Evolutionary conservation across 2,888 invertebrate species (phyloP).

Genomic region (Habroteleia sp.): DNA sequence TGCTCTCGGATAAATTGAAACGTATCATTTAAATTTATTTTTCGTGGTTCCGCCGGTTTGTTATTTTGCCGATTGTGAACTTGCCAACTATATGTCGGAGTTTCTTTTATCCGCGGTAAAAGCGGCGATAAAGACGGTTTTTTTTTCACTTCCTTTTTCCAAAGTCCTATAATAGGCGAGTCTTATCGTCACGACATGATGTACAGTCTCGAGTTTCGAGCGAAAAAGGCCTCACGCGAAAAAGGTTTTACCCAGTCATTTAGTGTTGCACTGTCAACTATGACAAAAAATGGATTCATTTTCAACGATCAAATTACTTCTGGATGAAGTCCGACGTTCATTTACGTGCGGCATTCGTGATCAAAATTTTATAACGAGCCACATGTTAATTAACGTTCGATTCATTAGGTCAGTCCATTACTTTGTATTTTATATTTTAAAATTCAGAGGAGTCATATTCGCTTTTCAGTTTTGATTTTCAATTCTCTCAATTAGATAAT

Average conservation of each 20-base stretch:
- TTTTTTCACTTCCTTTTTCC: conserved; percentile 72
- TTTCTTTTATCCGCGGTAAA: conserved; percentile 67
- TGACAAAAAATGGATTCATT: conserved; percentile 56
- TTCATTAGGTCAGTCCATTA: conserved; percentile 19
- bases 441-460: not conserved
- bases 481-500: no score
- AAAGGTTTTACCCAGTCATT: no score
- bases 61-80: no score
- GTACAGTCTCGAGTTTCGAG: conserved; percentile 65
- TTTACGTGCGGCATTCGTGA: conserved; percentile 42
- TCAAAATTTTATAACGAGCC: conserved; percentile 43
- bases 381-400: conserved; percentile 40
- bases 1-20: no score
- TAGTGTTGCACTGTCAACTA: no score
- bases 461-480: conserved; percentile 1
- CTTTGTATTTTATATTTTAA: not conserved
- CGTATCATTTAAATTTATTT: no score
- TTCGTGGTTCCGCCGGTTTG: no score
- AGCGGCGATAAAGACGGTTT: conserved; percentile 68
- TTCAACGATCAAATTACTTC: conserved; percentile 54
- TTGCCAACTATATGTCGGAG: conserved; percentile 33
- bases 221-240: no score
- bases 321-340: conserved; percentile 44
- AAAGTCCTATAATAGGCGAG: conserved; percentile 72
- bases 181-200: conserved; percentile 72